phyloP scores from a whole-genome alignment of 2,113 vertebrate species.

The Thryonomys swinderianus region DNA sequence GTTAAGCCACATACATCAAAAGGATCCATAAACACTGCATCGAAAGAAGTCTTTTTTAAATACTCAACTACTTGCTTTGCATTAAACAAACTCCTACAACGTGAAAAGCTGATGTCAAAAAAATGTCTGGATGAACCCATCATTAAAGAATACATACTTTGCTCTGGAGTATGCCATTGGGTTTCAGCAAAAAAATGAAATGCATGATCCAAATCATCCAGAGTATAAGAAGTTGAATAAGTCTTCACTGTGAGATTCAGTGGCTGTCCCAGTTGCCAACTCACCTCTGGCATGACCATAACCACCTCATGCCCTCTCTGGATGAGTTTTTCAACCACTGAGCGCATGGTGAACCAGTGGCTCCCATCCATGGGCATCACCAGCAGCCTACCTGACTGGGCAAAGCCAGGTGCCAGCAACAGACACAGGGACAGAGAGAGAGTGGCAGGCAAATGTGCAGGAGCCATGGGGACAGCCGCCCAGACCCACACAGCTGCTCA shows the following conservation, averaged over 20 bases:
- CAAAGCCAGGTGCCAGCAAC: slow-evolving; percentile 45
- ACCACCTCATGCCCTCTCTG: slow-evolving; percentile 85
- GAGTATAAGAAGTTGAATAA: slow-evolving; percentile 81
- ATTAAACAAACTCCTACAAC: slow-evolving; percentile 72
- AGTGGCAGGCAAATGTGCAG: rapidly evolving
- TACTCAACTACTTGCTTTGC: slow-evolving; percentile 64
- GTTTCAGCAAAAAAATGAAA: rapidly evolving
- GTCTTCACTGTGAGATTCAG: slow-evolving; percentile 77
- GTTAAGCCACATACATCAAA: slow-evolving; percentile 64
- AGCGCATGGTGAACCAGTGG: slow-evolving; percentile 92
- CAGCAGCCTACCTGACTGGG: slow-evolving; percentile 86
- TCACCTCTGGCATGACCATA: slow-evolving; percentile 87
- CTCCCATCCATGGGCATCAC: slow-evolving; percentile 92
- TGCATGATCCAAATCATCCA: slow-evolving; percentile 74
- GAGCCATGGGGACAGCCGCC: neutral
- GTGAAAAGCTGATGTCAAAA: rapidly evolving
- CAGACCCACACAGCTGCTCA: rapidly evolving
- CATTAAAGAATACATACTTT: rapidly evolving
- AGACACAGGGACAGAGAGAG: neutral
- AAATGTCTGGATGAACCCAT: rapidly evolving
- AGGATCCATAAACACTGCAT: slow-evolving; percentile 79
- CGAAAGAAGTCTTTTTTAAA: slow-evolving; percentile 74
- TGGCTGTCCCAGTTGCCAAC: slow-evolving; percentile 74
- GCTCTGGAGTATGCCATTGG: neutral
- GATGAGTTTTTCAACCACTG: slow-evolving; percentile 87